These are phyloP conservation scores for Eristalis arbustorum DNA, from an alignment of 2,888 invertebrate species.

Conservation along the genomic window DNA sequence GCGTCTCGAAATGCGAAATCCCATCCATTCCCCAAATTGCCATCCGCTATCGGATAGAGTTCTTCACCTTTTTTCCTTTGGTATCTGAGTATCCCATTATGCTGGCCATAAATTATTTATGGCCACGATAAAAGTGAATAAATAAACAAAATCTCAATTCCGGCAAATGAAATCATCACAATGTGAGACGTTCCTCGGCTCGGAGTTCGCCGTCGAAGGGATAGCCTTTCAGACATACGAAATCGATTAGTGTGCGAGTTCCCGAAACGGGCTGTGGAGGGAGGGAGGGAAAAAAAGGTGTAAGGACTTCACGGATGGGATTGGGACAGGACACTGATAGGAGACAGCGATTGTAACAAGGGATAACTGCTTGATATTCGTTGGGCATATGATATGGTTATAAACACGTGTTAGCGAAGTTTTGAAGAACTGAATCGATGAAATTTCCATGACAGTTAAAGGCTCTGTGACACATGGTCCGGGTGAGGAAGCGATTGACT, in stretches of 20 bases:
- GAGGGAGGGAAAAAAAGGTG: neutral
- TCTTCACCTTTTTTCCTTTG: neutral
- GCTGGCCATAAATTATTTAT: constrained; percentile 26
- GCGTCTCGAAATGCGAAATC: neutral
- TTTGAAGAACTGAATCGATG: neutral
- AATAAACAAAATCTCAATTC: constrained; percentile 33
- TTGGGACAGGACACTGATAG: neutral
- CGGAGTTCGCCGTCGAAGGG: neutral
- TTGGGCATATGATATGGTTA: neutral
- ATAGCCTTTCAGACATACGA: neutral
- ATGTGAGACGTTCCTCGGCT: neutral
- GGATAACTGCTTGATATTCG: neutral
- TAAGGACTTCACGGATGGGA: neutral
- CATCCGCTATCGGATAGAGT: neutral
- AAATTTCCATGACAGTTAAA: neutral
- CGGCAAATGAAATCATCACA: constrained; percentile 22
- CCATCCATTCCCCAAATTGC: neutral
- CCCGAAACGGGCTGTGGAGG: neutral
- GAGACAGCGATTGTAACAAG: neutral
- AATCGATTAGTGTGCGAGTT: constrained; percentile 25
- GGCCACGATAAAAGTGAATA: constrained; percentile 32
- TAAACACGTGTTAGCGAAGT: neutral
- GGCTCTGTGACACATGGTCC: neutral
- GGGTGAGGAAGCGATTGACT: neutral
- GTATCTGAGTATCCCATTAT: constrained; percentile 4